These are phyloP conservation scores for Crotalus horridus DNA, from an alignment of 2,113 vertebrate genomes.

Conservation along the genomic window DNA sequence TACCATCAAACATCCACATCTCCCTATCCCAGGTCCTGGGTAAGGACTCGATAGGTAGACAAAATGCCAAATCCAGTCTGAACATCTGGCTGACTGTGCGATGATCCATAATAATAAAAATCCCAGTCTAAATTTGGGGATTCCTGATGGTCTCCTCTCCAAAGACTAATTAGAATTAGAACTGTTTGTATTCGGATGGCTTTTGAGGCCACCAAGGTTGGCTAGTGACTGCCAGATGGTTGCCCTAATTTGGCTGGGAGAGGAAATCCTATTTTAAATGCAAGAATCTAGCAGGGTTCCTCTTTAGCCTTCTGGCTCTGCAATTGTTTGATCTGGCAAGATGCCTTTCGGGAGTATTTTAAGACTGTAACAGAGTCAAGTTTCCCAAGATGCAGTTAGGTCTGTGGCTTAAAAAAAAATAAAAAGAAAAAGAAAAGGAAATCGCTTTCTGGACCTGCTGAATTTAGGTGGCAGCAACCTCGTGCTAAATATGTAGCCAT, in stretches of 20 bases:
- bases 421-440: background rate
- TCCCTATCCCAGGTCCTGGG: too few species aligned
- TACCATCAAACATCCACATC: too few species aligned
- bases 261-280: background rate
- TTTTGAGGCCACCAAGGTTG: background rate
- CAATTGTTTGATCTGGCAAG: background rate
- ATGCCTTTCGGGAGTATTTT: background rate
- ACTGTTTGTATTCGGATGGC: background rate
- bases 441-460: background rate
- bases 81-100: too few species aligned
- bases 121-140: background rate
- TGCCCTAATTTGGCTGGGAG: background rate
- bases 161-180: background rate
- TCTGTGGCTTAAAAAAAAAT: background rate
- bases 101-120: background rate
- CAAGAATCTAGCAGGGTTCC: background rate
- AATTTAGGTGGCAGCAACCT: background rate
- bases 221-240: background rate
- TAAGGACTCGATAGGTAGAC: too few species aligned
- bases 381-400: background rate
- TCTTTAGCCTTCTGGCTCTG: background rate
- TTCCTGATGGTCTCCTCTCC: background rate
- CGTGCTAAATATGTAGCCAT: background rate
- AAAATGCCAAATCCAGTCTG: too few species aligned
- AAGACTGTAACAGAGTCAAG: too few species aligned